Evolutionary conservation across 2,888 invertebrate genomes (phyloP).

Genomic region (Idaea aversata): DNA sequence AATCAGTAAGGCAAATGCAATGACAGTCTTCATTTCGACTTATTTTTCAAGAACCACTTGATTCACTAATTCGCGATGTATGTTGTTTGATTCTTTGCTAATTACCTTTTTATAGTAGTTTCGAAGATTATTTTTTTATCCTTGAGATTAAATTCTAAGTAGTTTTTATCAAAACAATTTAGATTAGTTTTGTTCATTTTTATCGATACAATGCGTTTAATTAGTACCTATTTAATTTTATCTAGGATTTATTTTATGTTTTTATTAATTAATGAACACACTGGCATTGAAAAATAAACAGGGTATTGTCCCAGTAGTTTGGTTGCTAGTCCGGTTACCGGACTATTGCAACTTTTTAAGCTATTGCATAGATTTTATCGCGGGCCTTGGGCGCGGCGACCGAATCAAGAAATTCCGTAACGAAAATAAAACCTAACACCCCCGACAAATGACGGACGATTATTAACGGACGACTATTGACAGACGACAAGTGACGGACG

Average conservation of each 20-base stretch:
- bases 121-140: neutral
- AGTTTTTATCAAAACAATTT: neutral
- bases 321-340: too few relatives aligned
- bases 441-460: too few relatives aligned
- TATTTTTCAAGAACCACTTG: neutral
- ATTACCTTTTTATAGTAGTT: conserved; percentile 9
- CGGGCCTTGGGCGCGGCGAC: too few relatives aligned
- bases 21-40: conserved; percentile 11
- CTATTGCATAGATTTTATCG: too few relatives aligned
- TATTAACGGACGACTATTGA: too few relatives aligned
- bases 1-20: conserved; percentile 11
- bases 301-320: too few relatives aligned
- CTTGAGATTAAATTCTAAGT: conserved; percentile 12
- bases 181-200: neutral
- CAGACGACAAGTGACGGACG: too few relatives aligned
- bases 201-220: neutral
- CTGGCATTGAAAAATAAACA: too few relatives aligned
- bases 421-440: too few relatives aligned
- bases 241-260: neutral
- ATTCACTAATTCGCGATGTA: conserved; percentile 8
- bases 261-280: neutral
- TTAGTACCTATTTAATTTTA: neutral
- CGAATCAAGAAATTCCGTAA: too few relatives aligned
- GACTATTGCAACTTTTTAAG: too few relatives aligned
- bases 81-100: neutral